Evolutionary conservation across 1,140 invertebrate genomes (phyloP).

Genomic region (Glossosoma conforme): DNA sequence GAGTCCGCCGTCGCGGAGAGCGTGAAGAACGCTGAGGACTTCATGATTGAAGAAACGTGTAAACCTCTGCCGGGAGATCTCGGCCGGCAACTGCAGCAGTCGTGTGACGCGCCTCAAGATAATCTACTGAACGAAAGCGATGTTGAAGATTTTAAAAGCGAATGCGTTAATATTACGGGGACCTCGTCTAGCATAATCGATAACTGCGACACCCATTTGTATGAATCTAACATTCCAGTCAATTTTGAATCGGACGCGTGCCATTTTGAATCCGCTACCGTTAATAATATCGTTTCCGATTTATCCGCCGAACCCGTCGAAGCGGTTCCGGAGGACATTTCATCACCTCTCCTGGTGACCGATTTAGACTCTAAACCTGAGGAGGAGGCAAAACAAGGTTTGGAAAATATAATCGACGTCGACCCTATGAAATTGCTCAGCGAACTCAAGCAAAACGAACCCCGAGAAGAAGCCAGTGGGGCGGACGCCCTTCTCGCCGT

Average conservation of each 20-base stretch:
- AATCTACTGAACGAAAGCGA: constrained; percentile 9
- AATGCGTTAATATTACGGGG: too few relatives aligned
- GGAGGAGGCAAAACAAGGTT: constrained; percentile 2
- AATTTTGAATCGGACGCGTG: too few relatives aligned
- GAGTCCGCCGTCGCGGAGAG: constrained; percentile 23
- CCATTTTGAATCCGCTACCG: too few relatives aligned
- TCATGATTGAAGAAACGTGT: constrained; percentile 19
- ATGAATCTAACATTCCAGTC: too few relatives aligned
- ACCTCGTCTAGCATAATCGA: too few relatives aligned
- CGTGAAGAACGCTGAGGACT: constrained; percentile 16
- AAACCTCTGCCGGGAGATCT: constrained; percentile 2
- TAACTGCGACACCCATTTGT: too few relatives aligned
- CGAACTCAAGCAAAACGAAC: constrained; percentile 4
- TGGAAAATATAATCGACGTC: constrained; percentile 6
- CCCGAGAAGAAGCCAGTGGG: constrained; percentile 24
- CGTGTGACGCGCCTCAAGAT: not conserved
- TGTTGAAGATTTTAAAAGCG: constrained; percentile 16
- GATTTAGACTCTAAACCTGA: not conserved
- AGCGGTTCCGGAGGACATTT: not conserved
- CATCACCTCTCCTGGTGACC: constrained; percentile 13
- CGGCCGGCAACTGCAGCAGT: not conserved
- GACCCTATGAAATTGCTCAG: not conserved
- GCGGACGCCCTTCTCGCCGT: constrained; percentile 34
- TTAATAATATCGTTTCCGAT: too few relatives aligned
- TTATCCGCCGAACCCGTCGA: too few relatives aligned